These are phyloP conservation scores for Heterochromis multidens DNA, from an alignment of 2,113 vertebrate species.

Conservation along the genomic window DNA sequence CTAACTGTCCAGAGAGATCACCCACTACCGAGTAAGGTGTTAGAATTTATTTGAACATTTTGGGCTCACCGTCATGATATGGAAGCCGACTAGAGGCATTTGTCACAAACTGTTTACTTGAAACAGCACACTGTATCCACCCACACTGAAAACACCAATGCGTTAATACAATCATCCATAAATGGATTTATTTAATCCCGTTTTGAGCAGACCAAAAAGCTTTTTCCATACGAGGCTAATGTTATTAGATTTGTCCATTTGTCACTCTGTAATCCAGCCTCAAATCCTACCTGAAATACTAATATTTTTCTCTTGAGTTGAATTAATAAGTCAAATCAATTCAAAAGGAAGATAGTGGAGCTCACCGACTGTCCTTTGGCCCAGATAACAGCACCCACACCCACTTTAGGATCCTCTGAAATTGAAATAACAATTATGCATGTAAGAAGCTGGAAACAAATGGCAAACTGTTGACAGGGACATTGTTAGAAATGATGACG, in stretches of 20 bases:
- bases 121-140: background rate
- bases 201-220: background rate
- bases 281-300: background rate
- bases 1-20: background rate
- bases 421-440: constrained; percentile 20
- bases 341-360: background rate
- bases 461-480: background rate
- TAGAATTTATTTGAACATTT: background rate
- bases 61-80: background rate
- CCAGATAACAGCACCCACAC: constrained; percentile 95
- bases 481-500: background rate
- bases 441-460: background rate
- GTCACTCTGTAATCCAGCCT: background rate
- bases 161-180: background rate
- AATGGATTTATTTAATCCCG: background rate
- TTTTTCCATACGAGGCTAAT: background rate
- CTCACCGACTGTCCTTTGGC: constrained; percentile 86
- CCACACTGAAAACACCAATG: background rate
- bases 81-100: background rate
- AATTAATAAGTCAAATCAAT: background rate
- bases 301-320: background rate
- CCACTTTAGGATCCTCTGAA: constrained; percentile 95
- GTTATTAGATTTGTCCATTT: background rate
- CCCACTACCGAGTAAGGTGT: background rate
- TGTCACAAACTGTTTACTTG: background rate